phyloP scores from a whole-genome alignment of 2,797 vertebrate genomes.

The Sebastes umbrosus region DNA sequence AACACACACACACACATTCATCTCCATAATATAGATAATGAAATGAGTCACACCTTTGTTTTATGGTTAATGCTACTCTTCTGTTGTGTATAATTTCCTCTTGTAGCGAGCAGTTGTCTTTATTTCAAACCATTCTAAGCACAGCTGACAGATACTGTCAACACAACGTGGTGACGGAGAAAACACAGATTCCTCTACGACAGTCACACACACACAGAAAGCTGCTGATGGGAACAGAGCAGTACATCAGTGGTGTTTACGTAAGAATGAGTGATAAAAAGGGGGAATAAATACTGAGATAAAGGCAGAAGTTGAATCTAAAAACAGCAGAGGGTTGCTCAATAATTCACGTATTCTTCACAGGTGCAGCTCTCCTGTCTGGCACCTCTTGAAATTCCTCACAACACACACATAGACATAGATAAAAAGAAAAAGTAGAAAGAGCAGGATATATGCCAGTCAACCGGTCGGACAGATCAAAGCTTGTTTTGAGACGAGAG shows the following conservation, averaged over 20 bases:
- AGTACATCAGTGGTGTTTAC: conserved; percentile 5
- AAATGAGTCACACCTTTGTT: conserved; percentile 9
- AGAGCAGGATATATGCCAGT: conserved; percentile 11
- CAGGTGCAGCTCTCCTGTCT: conserved; percentile 21
- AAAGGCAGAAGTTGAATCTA: not conserved
- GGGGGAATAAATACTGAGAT: conserved; percentile 9
- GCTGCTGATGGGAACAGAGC: not conserved
- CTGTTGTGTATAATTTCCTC: not conserved
- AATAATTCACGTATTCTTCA: conserved; percentile 46
- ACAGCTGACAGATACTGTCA: conserved; percentile 42
- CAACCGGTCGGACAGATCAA: conserved; percentile 40
- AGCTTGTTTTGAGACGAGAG: conserved; percentile 43
- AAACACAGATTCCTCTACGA: conserved; percentile 17
- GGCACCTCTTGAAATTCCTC: conserved; percentile 35
- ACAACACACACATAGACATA: not conserved
- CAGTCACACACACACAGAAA: not conserved
- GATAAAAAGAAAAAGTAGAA: not conserved
- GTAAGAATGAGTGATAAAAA: not conserved
- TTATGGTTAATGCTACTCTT: not conserved
- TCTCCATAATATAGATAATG: not conserved
- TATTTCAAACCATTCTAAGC: conserved; percentile 16
- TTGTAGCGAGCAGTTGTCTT: conserved; percentile 9
- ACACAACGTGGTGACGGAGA: conserved; percentile 26
- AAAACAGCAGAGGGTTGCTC: conserved; percentile 15
- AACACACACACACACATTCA: not conserved